Evolutionary conservation across 1,140 invertebrate genomes (phyloP).

Genomic region (Tachypleus tridentatus): DNA sequence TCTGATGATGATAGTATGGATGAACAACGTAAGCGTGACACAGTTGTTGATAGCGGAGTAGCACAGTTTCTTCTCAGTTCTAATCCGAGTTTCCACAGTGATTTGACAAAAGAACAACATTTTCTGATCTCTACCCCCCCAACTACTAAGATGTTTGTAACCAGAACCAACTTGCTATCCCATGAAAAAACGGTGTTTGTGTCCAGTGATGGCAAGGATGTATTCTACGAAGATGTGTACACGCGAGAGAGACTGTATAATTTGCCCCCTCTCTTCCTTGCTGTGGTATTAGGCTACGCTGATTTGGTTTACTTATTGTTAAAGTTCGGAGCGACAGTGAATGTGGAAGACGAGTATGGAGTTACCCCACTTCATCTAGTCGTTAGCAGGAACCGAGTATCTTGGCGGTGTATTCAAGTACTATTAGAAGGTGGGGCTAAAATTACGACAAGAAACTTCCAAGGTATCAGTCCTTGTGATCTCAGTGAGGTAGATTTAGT

Average conservation of each 20-base stretch:
- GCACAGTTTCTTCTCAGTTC: constrained; percentile 1
- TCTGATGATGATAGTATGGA: too few relatives aligned
- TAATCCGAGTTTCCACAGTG: constrained; percentile 3
- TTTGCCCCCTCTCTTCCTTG: constrained; percentile 42
- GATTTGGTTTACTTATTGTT: constrained; percentile 41
- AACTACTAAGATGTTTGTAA: too few relatives aligned
- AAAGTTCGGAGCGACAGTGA: constrained; percentile 41
- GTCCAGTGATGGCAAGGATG: constrained; percentile 24
- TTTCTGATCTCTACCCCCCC: constrained; percentile 1
- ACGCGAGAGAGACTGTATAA: constrained; percentile 39
- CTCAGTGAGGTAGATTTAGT: constrained; percentile 32
- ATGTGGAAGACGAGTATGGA: constrained; percentile 38
- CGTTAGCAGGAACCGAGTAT: constrained; percentile 38
- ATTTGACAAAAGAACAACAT: constrained; percentile 1
- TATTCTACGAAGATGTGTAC: constrained; percentile 36
- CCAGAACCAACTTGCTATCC: too few relatives aligned
- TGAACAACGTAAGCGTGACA: too few relatives aligned
- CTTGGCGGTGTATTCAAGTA: constrained; percentile 40
- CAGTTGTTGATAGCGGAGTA: background rate
- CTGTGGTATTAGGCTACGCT: constrained; percentile 39
- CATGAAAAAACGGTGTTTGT: constrained; percentile 18
- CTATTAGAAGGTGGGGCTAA: constrained; percentile 40
- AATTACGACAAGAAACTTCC: constrained; percentile 36
- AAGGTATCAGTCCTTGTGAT: constrained; percentile 33
- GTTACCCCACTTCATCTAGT: constrained; percentile 45